Percentiles rank a stretch among this genome's conserved stretches.
These are phyloP conservation scores for Dicaeum eximium DNA, from an alignment of 2,113 vertebrate genomes.

Conservation along the genomic window DNA sequence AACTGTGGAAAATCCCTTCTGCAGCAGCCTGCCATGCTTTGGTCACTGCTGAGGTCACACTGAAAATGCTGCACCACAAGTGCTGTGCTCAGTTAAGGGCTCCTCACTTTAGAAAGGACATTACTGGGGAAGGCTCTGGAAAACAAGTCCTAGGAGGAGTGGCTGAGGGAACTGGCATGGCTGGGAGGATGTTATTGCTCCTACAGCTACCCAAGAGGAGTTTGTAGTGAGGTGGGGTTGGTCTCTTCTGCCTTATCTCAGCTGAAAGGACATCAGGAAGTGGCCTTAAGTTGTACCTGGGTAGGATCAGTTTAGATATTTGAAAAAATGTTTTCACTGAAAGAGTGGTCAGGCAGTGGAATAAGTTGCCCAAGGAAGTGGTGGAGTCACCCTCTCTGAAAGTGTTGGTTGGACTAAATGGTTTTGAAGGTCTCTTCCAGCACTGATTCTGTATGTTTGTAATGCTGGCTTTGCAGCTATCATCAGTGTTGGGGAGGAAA, in stretches of 20 bases:
- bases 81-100: not conserved
- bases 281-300: too few species aligned
- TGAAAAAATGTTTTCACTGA: not conserved
- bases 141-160: not conserved
- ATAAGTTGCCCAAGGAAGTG: not conserved
- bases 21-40: fast-evolving
- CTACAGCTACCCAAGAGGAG: not conserved
- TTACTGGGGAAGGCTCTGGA: not conserved
- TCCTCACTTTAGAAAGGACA: not conserved
- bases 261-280: not conserved
- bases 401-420: not conserved
- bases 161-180: not conserved
- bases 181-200: not conserved
- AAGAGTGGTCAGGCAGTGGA: not conserved
- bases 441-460: not conserved
- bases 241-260: not conserved
- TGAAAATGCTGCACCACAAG: not conserved
- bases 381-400: not conserved
- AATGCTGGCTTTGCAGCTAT: not conserved
- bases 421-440: not conserved
- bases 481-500: not conserved
- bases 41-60: not conserved
- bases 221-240: not conserved
- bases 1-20: not conserved
- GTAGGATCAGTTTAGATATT: not conserved